phyloP scores from a whole-genome alignment of 2,113 vertebrate species.

The Poecile atricapillus region DNA sequence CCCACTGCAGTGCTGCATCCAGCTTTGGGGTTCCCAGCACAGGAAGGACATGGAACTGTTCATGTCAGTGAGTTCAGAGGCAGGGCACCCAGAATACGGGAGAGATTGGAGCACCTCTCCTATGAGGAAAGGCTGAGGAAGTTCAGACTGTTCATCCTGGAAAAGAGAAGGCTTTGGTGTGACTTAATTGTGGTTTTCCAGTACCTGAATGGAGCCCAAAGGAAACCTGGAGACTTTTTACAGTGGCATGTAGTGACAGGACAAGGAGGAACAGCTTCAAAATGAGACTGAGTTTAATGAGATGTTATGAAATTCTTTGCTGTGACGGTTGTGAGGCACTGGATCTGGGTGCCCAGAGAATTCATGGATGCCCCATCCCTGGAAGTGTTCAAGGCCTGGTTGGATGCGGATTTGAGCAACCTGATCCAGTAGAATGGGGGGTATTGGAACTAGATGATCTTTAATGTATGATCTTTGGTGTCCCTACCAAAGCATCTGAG shows the following conservation, averaged over 20 bases:
- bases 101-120: not conserved
- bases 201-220: not conserved
- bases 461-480: not conserved
- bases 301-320: not conserved
- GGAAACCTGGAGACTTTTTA: not conserved
- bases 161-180: not conserved
- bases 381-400: not conserved
- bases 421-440: accelerated
- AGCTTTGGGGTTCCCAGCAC: not conserved
- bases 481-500: not conserved
- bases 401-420: not conserved
- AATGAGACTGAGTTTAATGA: not conserved
- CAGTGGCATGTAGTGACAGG: not conserved
- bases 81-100: not conserved
- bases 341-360: not conserved
- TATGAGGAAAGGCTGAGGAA: not conserved
- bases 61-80: not conserved
- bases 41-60: accelerated
- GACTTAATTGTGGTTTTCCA: not conserved
- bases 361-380: not conserved
- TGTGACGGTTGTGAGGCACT: not conserved
- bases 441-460: not conserved
- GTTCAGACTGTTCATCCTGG: not conserved
- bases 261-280: not conserved
- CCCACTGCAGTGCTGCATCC: not conserved